Evolutionary conservation across 2,888 invertebrate genomes (phyloP).

Genomic region (Odontocolon sp.): DNA sequence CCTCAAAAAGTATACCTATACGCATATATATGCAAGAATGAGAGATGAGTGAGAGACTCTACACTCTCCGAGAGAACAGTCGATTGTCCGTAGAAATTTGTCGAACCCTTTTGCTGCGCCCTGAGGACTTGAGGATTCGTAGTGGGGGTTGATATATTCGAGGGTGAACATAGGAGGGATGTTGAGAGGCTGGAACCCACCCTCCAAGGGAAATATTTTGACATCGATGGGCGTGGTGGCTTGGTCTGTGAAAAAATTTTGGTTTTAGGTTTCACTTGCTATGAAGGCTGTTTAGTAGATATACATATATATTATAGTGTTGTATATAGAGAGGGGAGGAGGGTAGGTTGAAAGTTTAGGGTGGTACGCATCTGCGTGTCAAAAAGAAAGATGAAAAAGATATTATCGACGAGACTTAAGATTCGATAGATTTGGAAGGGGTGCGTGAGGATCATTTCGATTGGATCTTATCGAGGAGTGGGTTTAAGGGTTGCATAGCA

Average conservation of each 20-base stretch:
- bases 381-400: slow-evolving; percentile 23
- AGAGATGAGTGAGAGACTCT: neutral
- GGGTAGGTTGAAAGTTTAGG: neutral
- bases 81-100: slow-evolving; percentile 17
- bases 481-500: slow-evolving; percentile 29
- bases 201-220: slow-evolving; percentile 77
- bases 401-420: slow-evolving; percentile 7
- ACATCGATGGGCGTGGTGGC: slow-evolving; percentile 76
- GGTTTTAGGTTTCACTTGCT: slow-evolving; percentile 53
- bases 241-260: slow-evolving; percentile 26
- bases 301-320: neutral
- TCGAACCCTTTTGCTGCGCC: slow-evolving; percentile 46
- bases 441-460: slow-evolving; percentile 14
- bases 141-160: slow-evolving; percentile 36
- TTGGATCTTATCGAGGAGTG: neutral
- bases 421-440: neutral
- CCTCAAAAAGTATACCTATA: neutral
- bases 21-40: neutral
- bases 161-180: neutral
- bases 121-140: slow-evolving; percentile 14
- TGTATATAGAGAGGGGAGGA: slow-evolving; percentile 1
- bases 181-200: slow-evolving; percentile 28
- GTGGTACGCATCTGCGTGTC: slow-evolving; percentile 3
- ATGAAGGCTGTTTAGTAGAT: neutral
- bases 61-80: neutral